Evolutionary conservation across 2,113 vertebrate species (phyloP).

Genomic region (Urocynchramus pylzowi): DNA sequence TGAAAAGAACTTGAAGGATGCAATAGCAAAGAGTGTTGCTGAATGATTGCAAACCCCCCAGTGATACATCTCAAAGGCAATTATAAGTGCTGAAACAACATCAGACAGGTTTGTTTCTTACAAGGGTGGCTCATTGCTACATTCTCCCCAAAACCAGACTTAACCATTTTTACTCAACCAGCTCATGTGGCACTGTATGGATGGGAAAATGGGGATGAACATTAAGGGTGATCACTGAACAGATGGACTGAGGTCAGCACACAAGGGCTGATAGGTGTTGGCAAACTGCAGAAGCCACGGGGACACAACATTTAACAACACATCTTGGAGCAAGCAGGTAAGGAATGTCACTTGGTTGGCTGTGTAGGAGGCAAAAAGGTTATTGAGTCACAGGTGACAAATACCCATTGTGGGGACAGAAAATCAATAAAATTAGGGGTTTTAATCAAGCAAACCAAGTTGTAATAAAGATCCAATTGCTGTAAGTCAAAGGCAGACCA

Average conservation of each 20-base stretch:
- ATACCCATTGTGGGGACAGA: neutral
- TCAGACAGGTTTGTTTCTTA: neutral
- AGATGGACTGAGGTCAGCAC: neutral
- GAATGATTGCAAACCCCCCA: neutral
- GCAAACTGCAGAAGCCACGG: neutral
- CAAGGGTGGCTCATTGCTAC: accelerated
- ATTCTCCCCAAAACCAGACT: neutral
- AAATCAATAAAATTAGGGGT: neutral
- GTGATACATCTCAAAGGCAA: neutral
- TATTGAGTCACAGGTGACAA: neutral
- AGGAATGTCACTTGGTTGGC: neutral
- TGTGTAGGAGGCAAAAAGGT: neutral
- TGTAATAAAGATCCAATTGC: neutral
- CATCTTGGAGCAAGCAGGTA: accelerated
- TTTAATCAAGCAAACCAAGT: neutral
- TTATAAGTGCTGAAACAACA: neutral
- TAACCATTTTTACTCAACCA: neutral
- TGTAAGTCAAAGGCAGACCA: neutral
- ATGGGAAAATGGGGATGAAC: neutral
- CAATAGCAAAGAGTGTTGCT: neutral
- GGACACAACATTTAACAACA: neutral
- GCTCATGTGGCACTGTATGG: neutral
- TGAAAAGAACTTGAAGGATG: neutral
- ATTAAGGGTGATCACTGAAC: neutral
- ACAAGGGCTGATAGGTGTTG: neutral